Base-by-base conservation (phyloP, 2,888 invertebrate genomes). In the Rhingia campestris region DNA sequence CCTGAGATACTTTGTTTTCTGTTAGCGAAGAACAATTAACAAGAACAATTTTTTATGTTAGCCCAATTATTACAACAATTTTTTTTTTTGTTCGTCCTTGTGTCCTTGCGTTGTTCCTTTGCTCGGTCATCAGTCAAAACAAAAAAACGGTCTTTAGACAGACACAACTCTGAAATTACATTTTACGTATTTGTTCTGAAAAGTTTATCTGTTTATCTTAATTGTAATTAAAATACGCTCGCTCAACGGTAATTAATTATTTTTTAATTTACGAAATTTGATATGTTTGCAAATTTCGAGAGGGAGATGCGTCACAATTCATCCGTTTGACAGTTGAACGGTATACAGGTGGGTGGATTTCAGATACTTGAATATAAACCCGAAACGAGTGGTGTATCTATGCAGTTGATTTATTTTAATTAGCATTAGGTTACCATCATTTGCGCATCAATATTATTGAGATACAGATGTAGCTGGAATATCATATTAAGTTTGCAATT, bases 351-450 rank as follows among this genome's bases (percentile, higher is more conserved):
- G 9, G n/a, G n/a, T 53, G 37, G 14, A 43, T 49, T 35, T 51
- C 49, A 61, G 54, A 45, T 47, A 10, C 53, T 22, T 51, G 32
- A 43, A 56, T 56, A 66, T 22, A 22, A 22, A 22, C 22, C 2
- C 22, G 1, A 22, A 22, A 4, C 10, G 5, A 22, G 47, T 47
- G 49, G 73, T 39, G 59, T 72, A 76, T 58, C 47, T 58, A 56
- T 76, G 53, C 7, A 67, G 77, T 82, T 82, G 72, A 77, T 74
- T 82, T 69, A 82, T 82, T 77, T 64, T 58, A 82, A 77, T 82
- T 73, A 73, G 64, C 66, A 54, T 67, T 35, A 63, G 64, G 67
- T 73, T 77, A 54, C 51, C 58, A 39, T 59, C 33, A 45, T 54
- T 73, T 49, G 37, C 73, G 45, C 47, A 72, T 64, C 49, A 39